Percentiles rank a stretch among this genome's conserved stretches.
phyloP scores from a whole-genome alignment of 2,888 invertebrate genomes.

The Gasteruption jaculator region DNA sequence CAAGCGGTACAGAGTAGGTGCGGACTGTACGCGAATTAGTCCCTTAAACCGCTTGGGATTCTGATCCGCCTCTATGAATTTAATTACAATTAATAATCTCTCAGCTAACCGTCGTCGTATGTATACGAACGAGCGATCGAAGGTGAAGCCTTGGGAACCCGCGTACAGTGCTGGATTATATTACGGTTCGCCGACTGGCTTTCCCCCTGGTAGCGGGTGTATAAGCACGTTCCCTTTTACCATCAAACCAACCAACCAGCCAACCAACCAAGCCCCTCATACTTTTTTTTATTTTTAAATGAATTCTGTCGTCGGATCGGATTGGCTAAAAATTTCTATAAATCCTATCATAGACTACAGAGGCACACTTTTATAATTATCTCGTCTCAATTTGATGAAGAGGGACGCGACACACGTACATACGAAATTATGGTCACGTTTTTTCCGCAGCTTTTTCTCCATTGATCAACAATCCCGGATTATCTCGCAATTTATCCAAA shows the following conservation, averaged over 20 bases:
- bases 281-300: conserved; percentile 15
- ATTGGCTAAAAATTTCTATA: no score
- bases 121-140: conserved; percentile 31
- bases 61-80: conserved; percentile 38
- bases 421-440: no score
- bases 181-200: conserved; percentile 35
- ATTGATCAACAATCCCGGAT: conserved; percentile 38
- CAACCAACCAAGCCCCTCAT: conserved; percentile 15
- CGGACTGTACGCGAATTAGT: conserved; percentile 33
- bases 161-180: conserved; percentile 35
- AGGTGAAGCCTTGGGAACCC: conserved; percentile 37
- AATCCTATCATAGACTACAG: no score
- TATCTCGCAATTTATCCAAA: no score
- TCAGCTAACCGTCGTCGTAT: conserved; percentile 27
- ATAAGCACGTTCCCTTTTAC: neutral
- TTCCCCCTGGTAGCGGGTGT: neutral
- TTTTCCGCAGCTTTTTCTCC: no score
- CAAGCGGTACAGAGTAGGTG: no score
- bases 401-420: no score
- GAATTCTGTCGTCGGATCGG: no score
- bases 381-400: no score
- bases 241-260: conserved; percentile 10
- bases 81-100: conserved; percentile 45
- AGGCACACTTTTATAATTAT: no score
- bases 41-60: conserved; percentile 30